Base-by-base conservation (phyloP, 1,140 invertebrate species). In the Heliconius himera region DNA sequence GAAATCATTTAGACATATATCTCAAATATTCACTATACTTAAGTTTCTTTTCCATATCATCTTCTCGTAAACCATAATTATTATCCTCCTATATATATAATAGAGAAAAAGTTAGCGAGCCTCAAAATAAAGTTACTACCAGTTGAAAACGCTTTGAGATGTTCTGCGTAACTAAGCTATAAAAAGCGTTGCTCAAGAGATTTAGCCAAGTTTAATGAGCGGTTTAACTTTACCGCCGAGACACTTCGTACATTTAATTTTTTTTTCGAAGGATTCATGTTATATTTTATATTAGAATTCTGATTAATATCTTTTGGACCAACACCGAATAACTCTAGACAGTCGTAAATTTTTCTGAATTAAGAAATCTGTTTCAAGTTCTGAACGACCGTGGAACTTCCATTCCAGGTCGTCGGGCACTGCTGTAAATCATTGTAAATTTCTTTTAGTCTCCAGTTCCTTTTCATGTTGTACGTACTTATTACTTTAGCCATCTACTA, bases 351-450 rank as follows among this genome's bases (percentile, higher is more conserved):
- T 80, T 22, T 70, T 76, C 71, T 74, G 74, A 82, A 89, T 82
- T 74, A 88, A 74, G 71, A 89, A 86, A 82, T 79, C 77, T 81
- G 81, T 79, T 82, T 56, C 66, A 78, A 20, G 8, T 18, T 41
- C 22, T 41, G 22, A 81, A 70, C 75, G 56, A 77, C 77, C 60
- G 80, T 80, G 78, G 80, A 83, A 86, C 88, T 88, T 87, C 85
- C 87, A 88, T 89, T 84, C 83, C 77, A 82, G 81, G 83, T 82
- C 83, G 81, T 81, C 73, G 70, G 74, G 66, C 74, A 79, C 74
- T 72, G 76, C 70, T 83, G 87, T 89, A 89, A 91, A 90, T 89
- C 89, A 89, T 88, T 88, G 84, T 88, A 88, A 36, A 91, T 90
- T 89, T 87, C 84, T 89, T 90, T 88, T 87, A 81, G 76, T 75